phyloP scores from a whole-genome alignment of 2,113 vertebrate genomes.

The Gallinago jamesoni region DNA sequence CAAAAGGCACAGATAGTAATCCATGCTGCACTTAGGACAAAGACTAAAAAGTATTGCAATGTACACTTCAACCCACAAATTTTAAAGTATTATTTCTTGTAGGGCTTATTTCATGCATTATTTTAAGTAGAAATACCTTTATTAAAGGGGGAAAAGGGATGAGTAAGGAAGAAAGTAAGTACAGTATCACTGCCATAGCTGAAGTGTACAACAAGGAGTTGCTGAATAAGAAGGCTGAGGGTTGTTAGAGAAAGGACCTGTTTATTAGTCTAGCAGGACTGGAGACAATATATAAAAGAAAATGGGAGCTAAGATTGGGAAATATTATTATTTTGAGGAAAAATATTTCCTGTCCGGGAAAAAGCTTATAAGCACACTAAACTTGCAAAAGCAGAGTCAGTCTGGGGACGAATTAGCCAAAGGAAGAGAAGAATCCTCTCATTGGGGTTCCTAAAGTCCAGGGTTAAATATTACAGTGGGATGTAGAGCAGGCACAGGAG shows the following conservation, averaged over 20 bases:
- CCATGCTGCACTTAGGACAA: background rate
- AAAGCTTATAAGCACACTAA: background rate
- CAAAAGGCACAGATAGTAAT: background rate
- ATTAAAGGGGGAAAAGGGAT: background rate
- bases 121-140: background rate
- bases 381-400: background rate
- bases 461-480: background rate
- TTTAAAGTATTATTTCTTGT: background rate
- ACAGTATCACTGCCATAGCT: background rate
- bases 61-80: background rate
- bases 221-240: background rate
- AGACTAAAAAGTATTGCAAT: background rate
- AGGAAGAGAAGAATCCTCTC: background rate
- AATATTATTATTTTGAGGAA: background rate
- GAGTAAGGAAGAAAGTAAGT: background rate
- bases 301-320: background rate
- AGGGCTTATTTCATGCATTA: background rate
- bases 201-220: background rate
- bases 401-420: background rate
- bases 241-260: background rate
- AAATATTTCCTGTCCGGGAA: background rate
- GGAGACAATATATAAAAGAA: background rate
- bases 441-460: background rate
- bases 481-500: background rate
- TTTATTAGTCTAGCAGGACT: background rate